phyloP scores from a whole-genome alignment of 2,888 invertebrate genomes.

The Cerastis leucographa region DNA sequence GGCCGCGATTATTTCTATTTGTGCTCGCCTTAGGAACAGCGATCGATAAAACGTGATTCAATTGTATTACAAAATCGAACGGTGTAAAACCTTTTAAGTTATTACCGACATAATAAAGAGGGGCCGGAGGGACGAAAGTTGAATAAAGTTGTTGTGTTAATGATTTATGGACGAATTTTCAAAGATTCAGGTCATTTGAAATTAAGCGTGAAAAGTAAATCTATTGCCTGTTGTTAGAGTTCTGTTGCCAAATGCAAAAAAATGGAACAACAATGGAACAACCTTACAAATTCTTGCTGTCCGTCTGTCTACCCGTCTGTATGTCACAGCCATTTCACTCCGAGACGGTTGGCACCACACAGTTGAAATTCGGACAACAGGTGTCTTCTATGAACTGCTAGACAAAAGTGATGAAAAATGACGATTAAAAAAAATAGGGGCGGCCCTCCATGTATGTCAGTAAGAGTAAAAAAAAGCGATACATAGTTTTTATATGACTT shows the following conservation, averaged over 20 bases:
- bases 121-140: slow-evolving; percentile 1
- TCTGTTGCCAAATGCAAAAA: neutral
- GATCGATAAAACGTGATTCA: slow-evolving; percentile 45
- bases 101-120: slow-evolving; percentile 32
- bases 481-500: too few species aligned
- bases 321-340: neutral
- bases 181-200: slow-evolving; percentile 9
- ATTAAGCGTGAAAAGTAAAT: slow-evolving; percentile 11
- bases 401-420: too few species aligned
- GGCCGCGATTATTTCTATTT: slow-evolving; percentile 44
- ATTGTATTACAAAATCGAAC: slow-evolving; percentile 36
- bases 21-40: slow-evolving; percentile 23
- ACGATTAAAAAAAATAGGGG: too few species aligned
- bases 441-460: too few species aligned
- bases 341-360: neutral
- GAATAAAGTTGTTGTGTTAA: slow-evolving; percentile 28
- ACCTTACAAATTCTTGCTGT: neutral
- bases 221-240: neutral
- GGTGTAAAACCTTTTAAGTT: slow-evolving; percentile 38
- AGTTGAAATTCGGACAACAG: neutral
- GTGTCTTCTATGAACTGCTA: neutral
- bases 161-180: slow-evolving; percentile 18
- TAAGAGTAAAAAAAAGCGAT: too few species aligned
- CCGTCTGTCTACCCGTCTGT: neutral
- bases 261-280: too few species aligned